phyloP scores from a whole-genome alignment of 2,113 vertebrate genomes.

The Gavialis gangeticus region DNA sequence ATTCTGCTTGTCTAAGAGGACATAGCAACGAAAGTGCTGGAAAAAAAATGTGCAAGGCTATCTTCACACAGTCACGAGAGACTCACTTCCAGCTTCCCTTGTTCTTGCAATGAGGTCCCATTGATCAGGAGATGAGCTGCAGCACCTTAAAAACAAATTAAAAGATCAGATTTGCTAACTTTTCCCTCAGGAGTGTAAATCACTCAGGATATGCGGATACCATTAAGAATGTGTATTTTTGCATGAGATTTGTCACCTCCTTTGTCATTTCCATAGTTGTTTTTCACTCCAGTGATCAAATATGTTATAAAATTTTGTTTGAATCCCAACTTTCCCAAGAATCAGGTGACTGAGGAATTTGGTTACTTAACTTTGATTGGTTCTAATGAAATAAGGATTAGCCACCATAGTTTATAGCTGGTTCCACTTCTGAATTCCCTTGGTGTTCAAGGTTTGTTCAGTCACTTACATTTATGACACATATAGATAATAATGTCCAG shows the following conservation, averaged over 20 bases:
- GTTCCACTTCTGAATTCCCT: not conserved
- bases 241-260: not conserved
- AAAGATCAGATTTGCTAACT: not conserved
- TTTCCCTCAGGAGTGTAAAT: not conserved
- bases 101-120: not conserved
- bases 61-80: not conserved
- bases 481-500: not conserved
- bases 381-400: not conserved
- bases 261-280: not conserved
- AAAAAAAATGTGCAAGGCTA: not conserved
- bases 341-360: not conserved
- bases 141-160: conserved; percentile 57
- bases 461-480: not conserved
- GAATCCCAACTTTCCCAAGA: not conserved
- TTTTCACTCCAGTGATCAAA: not conserved
- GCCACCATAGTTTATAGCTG: not conserved
- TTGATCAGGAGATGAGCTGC: not conserved
- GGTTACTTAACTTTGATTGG: not conserved
- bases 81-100: conserved; percentile 59
- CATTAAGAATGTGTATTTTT: not conserved
- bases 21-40: not conserved
- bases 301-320: not conserved
- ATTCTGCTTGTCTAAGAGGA: not conserved
- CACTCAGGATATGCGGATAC: not conserved
- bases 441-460: fast-evolving